Percentiles rank a stretch among this genome's conserved stretches.
phyloP scores from a whole-genome alignment of 2,797 vertebrate species.

The Hipposideros larvatus region DNA sequence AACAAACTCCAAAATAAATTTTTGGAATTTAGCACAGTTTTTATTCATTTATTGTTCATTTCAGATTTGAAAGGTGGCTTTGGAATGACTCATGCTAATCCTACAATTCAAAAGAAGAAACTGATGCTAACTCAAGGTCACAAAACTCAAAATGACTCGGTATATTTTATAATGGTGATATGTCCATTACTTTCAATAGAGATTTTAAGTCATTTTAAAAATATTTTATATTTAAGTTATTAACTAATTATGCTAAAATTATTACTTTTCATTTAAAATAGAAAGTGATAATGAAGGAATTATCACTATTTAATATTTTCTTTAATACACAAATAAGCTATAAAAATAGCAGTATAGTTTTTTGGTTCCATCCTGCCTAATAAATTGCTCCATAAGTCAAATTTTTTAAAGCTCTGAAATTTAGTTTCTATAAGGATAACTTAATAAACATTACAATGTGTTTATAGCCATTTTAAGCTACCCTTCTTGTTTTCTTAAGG shows the following conservation, averaged over 20 bases:
- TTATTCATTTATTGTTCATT: not conserved
- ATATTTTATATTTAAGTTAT: not conserved
- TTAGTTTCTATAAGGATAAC: not conserved
- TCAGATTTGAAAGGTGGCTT: not conserved
- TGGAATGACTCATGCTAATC: not conserved
- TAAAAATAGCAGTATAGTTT: not conserved
- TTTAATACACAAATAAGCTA: conserved; percentile 1
- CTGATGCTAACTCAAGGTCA: not conserved
- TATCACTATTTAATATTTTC: not conserved
- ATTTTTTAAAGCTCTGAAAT: conserved; percentile 17
- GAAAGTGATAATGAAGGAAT: not conserved
- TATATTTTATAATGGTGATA: not conserved
- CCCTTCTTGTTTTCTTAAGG: not conserved
- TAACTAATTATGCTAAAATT: not conserved
- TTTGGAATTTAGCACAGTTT: not conserved
- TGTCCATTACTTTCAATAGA: not conserved
- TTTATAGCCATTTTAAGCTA: not conserved
- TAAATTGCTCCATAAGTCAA: not conserved
- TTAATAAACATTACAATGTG: not conserved
- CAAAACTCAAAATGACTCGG: not conserved
- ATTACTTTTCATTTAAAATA: not conserved
- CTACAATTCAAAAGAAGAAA: not conserved
- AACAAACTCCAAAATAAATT: not conserved
- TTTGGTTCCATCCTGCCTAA: not conserved
- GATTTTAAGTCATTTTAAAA: not conserved